Conservation (phyloP, 2,797 vertebrate genomes). For the Spondyliosoma cantharus region DNA sequence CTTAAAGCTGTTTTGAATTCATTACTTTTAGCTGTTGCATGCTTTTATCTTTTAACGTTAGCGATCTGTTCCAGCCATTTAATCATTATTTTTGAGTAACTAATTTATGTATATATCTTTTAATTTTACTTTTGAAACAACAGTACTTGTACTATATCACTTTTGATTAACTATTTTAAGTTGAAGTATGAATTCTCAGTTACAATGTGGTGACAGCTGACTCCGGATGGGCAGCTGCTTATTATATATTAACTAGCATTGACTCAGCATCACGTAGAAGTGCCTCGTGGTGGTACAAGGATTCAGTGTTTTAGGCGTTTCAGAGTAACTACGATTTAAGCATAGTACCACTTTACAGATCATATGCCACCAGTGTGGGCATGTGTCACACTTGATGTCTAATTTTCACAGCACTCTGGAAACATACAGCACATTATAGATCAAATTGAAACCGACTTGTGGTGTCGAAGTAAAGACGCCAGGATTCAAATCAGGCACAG, state of each 20-base stretch:
- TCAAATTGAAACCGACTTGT: constrained; percentile 30
- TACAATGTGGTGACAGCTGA: not conserved
- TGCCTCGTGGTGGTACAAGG: too few species aligned
- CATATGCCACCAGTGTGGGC: not conserved
- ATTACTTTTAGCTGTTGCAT: too few species aligned
- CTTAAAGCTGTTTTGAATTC: too few species aligned
- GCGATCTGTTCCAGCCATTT: not conserved
- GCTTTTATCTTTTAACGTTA: not conserved
- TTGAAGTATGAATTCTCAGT: not conserved
- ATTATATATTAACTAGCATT: too few species aligned
- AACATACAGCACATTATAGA: constrained; percentile 7
- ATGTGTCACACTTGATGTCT: not conserved
- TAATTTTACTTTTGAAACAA: too few species aligned
- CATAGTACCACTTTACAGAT: constrained; percentile 8
- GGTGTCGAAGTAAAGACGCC: constrained; percentile 28
- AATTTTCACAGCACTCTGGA: not conserved
- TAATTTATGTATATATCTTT: too few species aligned
- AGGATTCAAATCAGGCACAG: constrained; percentile 43
- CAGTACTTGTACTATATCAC: too few species aligned
- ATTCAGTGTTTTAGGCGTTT: not conserved
- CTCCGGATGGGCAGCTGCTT: too few species aligned
- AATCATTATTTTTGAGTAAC: too few species aligned
- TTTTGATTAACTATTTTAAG: too few species aligned
- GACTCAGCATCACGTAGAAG: too few species aligned
- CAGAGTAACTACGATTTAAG: not conserved